These are phyloP conservation scores for Euplagia quadripunctaria DNA, from an alignment of 2,888 invertebrate genomes.

Conservation along the genomic window DNA sequence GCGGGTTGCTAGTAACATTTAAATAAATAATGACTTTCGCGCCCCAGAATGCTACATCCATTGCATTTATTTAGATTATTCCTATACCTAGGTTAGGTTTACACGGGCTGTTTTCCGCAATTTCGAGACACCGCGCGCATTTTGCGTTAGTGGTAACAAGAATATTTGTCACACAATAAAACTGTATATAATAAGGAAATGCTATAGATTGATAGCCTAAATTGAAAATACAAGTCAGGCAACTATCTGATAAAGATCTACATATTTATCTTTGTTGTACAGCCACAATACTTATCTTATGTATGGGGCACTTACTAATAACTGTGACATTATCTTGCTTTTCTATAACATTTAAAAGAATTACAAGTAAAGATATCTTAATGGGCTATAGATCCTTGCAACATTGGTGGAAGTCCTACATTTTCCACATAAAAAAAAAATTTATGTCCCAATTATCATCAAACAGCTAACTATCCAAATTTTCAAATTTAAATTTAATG, in stretches of 20 bases:
- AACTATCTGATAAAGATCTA: constrained; percentile 25
- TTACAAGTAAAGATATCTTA: neutral
- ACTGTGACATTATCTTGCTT: neutral
- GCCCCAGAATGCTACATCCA: no score
- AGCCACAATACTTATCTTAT: constrained; percentile 4
- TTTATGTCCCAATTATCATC: no score
- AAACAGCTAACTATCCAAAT: no score
- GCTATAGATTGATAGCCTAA: constrained; percentile 9
- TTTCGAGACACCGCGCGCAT: no score
- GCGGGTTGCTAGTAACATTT: no score
- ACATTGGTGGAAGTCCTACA: neutral
- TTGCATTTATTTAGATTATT: no score
- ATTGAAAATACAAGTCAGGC: constrained; percentile 26
- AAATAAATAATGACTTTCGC: no score
- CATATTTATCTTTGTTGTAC: constrained; percentile 26
- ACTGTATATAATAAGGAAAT: constrained; percentile 25
- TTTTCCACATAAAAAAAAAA: neutral
- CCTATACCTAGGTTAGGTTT: no score
- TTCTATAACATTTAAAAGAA: neutral
- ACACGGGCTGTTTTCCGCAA: no score
- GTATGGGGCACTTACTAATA: neutral
- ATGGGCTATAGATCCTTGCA: neutral
- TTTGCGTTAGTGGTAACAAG: no score
- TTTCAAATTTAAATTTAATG: no score
- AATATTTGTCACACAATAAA: no score